Conservation (phyloP, 1,140 invertebrate species). For the Gryllus bimaculatus region DNA sequence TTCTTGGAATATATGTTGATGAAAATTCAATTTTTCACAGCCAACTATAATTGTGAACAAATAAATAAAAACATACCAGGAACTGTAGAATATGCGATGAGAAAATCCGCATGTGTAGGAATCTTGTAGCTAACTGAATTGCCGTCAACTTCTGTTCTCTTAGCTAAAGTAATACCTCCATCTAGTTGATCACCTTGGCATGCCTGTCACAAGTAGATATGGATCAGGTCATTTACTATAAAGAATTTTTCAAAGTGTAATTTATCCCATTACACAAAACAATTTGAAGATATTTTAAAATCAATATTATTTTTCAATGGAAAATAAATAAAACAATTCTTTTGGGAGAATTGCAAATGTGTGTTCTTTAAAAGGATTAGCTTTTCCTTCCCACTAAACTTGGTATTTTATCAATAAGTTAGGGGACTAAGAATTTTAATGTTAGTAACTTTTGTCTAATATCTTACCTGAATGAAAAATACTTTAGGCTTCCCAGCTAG, state of each 20-base stretch:
- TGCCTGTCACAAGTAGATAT: conserved; percentile 44
- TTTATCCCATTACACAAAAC: too few species aligned
- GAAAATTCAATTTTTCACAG: too few species aligned
- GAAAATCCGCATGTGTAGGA: conserved; percentile 86
- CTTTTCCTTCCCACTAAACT: not conserved
- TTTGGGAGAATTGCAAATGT: not conserved
- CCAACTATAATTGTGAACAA: not conserved
- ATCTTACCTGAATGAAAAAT: conserved; percentile 68
- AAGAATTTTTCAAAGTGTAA: too few species aligned
- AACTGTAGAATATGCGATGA: conserved; percentile 89
- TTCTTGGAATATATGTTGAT: too few species aligned
- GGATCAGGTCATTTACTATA: too few species aligned
- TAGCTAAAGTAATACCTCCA: conserved; percentile 42
- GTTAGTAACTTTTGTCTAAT: not conserved
- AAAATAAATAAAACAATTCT: not conserved
- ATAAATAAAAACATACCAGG: conserved; percentile 49
- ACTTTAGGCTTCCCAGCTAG: conserved; percentile 90
- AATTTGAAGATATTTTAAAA: too few species aligned
- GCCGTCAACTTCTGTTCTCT: conserved; percentile 54
- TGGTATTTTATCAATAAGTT: not conserved
- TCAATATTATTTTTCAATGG: not conserved
- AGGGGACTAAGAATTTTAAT: not conserved
- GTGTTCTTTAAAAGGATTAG: not conserved
- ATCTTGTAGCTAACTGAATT: conserved; percentile 61
- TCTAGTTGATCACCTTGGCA: conserved; percentile 84